Evolutionary conservation across 2,888 invertebrate genomes (phyloP).

Genomic region (Machimus rusticus): DNA sequence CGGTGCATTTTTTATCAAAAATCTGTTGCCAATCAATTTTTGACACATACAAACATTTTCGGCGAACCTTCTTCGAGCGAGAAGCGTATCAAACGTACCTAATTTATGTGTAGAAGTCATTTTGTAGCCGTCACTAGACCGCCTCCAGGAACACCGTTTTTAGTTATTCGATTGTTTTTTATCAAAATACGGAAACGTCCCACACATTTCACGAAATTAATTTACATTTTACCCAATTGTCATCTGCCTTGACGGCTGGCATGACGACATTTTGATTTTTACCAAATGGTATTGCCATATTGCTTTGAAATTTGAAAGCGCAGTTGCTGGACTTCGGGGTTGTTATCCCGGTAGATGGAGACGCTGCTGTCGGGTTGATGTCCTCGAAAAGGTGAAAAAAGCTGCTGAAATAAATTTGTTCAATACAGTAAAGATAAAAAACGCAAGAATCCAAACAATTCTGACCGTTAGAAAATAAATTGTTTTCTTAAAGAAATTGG

Average conservation of each 20-base stretch:
- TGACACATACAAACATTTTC: conserved; percentile 7
- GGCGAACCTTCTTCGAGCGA: not conserved
- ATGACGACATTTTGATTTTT: conserved; percentile 51
- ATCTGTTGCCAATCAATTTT: not conserved
- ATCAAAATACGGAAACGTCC: conserved; percentile 12
- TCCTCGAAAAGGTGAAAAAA: not conserved
- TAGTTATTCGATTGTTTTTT: not conserved
- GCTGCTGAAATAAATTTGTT: not conserved
- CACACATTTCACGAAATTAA: conserved; percentile 30
- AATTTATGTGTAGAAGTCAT: conserved; percentile 50
- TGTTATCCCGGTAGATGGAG: not conserved
- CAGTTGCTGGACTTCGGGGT: not conserved
- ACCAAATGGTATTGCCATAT: not conserved
- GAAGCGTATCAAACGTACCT: conserved; percentile 47
- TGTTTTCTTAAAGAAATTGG: no score
- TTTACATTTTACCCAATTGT: conserved; percentile 45
- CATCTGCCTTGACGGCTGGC: conserved; percentile 50
- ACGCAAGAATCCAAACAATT: no score
- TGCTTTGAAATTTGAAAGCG: not conserved
- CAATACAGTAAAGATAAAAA: not conserved
- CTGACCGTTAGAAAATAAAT: no score
- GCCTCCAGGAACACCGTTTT: not conserved
- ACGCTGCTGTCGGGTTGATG: not conserved
- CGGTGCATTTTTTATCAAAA: not conserved
- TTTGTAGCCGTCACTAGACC: conserved; percentile 39